Conservation (phyloP, 2,888 invertebrate species). For the Himalopsyche tibetana region DNA sequence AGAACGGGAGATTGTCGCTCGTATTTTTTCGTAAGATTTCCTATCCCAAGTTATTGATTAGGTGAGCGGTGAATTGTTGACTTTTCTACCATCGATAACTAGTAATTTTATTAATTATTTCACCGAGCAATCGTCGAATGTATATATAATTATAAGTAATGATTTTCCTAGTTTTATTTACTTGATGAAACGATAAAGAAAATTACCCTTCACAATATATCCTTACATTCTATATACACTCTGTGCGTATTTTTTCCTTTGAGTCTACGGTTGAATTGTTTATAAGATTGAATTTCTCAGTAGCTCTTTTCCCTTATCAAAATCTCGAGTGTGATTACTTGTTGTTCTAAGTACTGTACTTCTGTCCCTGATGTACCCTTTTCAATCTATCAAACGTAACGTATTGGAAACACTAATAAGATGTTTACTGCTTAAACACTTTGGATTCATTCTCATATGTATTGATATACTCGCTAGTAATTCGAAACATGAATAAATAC, state of each 20-base stretch:
- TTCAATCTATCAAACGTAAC: neutral
- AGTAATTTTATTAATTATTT: too few species aligned
- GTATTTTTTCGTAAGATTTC: too few species aligned
- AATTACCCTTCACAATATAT: neutral
- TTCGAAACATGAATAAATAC: neutral
- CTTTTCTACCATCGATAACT: too few species aligned
- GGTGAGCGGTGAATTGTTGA: too few species aligned
- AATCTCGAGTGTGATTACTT: slow-evolving; percentile 31
- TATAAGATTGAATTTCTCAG: slow-evolving; percentile 11
- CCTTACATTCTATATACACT: too few species aligned
- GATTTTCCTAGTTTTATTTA: neutral
- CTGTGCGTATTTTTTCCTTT: neutral
- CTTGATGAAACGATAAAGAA: neutral
- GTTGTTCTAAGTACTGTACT: neutral
- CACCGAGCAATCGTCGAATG: too few species aligned
- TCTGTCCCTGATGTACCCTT: slow-evolving; percentile 1
- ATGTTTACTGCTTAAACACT: neutral
- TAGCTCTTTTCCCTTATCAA: slow-evolving; percentile 7
- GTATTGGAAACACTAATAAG: slow-evolving; percentile 27
- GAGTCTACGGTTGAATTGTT: neutral
- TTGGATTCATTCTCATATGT: neutral
- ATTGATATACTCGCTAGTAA: neutral
- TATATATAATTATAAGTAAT: neutral
- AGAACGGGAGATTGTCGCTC: too few species aligned
- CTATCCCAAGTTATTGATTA: too few species aligned